Conservation (phyloP, 2,888 invertebrate species). For the Miltochrista miniata region DNA sequence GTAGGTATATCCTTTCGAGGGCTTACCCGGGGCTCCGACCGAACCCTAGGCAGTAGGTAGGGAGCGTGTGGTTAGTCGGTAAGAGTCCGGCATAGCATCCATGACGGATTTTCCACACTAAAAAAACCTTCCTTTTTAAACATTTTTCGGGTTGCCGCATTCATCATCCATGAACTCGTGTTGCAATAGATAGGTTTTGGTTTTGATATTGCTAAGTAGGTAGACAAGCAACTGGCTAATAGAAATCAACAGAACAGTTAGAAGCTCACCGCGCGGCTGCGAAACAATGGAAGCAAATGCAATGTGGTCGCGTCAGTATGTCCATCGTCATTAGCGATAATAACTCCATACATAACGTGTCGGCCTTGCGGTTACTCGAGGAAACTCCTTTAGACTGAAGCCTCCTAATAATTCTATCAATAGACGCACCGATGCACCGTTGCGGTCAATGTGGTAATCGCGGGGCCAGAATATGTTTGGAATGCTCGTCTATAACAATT, state of each 20-base stretch:
- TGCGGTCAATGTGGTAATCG: conserved; percentile 72
- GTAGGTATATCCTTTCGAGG: no score
- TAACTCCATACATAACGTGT: conserved; percentile 69
- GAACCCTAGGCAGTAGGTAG: no score
- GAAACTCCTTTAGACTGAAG: conserved; percentile 55
- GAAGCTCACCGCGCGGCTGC: conserved; percentile 21
- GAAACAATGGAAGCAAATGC: conserved; percentile 60
- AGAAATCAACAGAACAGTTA: conserved; percentile 6
- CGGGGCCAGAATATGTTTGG: conserved; percentile 57
- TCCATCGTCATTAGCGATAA: conserved; percentile 72
- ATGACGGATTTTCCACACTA: no score
- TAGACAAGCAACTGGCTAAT: not conserved
- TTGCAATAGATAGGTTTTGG: not conserved
- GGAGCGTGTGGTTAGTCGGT: no score
- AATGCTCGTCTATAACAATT: conserved; percentile 52
- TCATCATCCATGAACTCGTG: no score
- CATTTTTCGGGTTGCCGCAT: no score
- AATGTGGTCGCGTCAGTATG: conserved; percentile 56
- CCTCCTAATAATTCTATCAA: conserved; percentile 75
- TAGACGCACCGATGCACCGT: conserved; percentile 61
- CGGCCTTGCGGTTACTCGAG: conserved; percentile 67
- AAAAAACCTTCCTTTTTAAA: no score
- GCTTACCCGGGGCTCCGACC: no score
- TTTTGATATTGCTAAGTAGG: not conserved
- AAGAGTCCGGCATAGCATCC: no score